Evolutionary conservation across 2,888 invertebrate species (phyloP), one percentile per base, ranked within the genome.

Genomic region (Crematogaster levior): DNA sequence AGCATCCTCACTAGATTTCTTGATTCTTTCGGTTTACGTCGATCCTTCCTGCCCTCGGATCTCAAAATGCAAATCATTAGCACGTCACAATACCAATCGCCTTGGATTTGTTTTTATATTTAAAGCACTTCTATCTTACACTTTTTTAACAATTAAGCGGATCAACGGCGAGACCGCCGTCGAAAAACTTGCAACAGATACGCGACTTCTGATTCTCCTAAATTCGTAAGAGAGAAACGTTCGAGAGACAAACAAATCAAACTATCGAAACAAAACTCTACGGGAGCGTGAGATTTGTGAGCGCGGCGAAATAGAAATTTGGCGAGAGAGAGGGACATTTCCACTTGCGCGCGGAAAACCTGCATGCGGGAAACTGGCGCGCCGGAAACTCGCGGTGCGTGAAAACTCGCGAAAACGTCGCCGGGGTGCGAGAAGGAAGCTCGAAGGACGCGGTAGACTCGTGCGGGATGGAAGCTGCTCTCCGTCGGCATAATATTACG

Each of bases 401-500:
- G 84, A 63, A 83, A 85, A 84, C 74, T 79, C 80, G 73, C 68
- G 72, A 46, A 81, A 43, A 48, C 63, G 65, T 56, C 61, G 46
- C 37, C 61, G 46, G 24, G 27, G 61, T 66, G 68, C 84, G 84
- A 84, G 84, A 79, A 79, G 77, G 72, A 79, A 79, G 72, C 30
- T 18, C 72, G 77, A 79, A 79, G 72, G 77, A 79, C 56, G 56
- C 72, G 70, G 56, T 70, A 9, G 77, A 77, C 43, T 88, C 81
- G 75, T 61, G 56, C 86, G 88, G 80, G 87, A 88, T 83, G 89
- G 88, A 89, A 88, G 88, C 89, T 84, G 87, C 83, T 85, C 84
- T 83, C 86, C 88, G 90, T 84, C 90, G 90, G 88, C 89, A 90
- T 85, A 84, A 86, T 85, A 86, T 84, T 85, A 90, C 90, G 89